These are phyloP conservation scores for Saimiri boliviensis DNA, from an alignment of 2,113 vertebrate genomes.

Conservation along the genomic window DNA sequence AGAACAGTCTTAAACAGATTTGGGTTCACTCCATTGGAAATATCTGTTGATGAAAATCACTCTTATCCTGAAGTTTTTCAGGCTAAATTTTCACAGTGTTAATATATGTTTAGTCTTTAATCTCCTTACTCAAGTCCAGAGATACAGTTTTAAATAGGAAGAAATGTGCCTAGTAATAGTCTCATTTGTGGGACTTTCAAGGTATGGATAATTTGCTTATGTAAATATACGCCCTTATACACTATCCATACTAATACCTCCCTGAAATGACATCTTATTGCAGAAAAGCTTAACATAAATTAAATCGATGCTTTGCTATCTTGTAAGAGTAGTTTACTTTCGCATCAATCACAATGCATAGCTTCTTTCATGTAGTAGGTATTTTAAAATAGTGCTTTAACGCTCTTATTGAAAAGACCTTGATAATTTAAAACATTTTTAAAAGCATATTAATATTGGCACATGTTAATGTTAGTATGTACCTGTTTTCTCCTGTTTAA, in stretches of 20 bases:
- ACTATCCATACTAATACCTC: not conserved
- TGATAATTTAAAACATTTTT: not conserved
- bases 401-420: not conserved
- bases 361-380: not conserved
- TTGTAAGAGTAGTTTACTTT: not conserved
- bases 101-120: slow-evolving; percentile 28
- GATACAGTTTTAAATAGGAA: slow-evolving; percentile 54
- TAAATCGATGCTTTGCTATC: not conserved
- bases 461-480: not conserved
- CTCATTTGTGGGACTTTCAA: no score
- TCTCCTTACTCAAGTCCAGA: slow-evolving; percentile 34
- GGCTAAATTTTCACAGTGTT: slow-evolving; percentile 34
- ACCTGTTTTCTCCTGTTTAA: slow-evolving; percentile 8
- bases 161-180: not conserved
- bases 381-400: not conserved
- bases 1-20: slow-evolving; percentile 32
- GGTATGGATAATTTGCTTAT: not conserved
- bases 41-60: not conserved
- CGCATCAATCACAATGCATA: not conserved
- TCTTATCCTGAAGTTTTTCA: slow-evolving; percentile 37
- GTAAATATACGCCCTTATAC: not conserved
- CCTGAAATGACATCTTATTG: slow-evolving; percentile 34
- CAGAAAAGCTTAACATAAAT: slow-evolving; percentile 2
- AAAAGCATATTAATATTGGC: not conserved
- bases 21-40: slow-evolving; percentile 58